These are phyloP conservation scores for Saccopteryx leptura DNA, from an alignment of 2,113 vertebrate genomes.

Conservation along the genomic window DNA sequence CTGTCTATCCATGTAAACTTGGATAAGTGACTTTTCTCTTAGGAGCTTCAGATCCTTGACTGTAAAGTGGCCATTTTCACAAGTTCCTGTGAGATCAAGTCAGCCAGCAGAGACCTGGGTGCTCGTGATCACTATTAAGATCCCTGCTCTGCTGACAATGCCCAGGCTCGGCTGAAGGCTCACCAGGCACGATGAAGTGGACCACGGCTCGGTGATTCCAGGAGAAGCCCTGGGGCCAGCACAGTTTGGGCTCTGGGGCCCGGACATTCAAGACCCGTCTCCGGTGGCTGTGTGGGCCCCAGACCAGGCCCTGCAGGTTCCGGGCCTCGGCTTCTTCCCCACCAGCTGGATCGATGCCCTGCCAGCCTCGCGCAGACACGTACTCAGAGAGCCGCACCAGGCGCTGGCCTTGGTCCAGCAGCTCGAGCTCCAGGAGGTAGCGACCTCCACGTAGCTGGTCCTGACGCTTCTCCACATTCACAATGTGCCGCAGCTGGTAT, in stretches of 20 bases:
- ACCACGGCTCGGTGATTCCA: constrained; percentile 93
- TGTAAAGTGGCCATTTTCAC: neutral
- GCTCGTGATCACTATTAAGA: rapidly evolving
- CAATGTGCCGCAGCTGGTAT: constrained; percentile 91
- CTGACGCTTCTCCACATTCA: constrained; percentile 94
- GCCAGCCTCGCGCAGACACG: constrained; percentile 89
- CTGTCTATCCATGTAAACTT: neutral
- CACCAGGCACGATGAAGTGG: constrained; percentile 96
- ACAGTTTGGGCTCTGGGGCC: constrained; percentile 85
- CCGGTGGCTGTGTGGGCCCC: constrained; percentile 61
- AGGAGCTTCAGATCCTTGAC: neutral
- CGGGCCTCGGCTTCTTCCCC: constrained; percentile 75
- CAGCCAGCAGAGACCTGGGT: neutral
- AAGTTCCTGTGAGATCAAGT: neutral
- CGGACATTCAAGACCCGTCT: constrained; percentile 59
- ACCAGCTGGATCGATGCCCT: neutral
- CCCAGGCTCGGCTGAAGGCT: neutral
- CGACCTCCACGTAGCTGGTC: constrained; percentile 92
- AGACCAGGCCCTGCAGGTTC: constrained; percentile 85
- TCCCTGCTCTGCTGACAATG: neutral
- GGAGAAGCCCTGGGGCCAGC: constrained; percentile 93
- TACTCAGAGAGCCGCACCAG: constrained; percentile 93
- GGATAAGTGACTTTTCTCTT: neutral
- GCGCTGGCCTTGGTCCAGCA: constrained; percentile 87
- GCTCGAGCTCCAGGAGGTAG: constrained; percentile 95